A percentile compares a stretch with the other conserved stretches of the same genome.
phyloP scores from a whole-genome alignment of 1,140 invertebrate species.

The Pygmarrhopalites habei region DNA sequence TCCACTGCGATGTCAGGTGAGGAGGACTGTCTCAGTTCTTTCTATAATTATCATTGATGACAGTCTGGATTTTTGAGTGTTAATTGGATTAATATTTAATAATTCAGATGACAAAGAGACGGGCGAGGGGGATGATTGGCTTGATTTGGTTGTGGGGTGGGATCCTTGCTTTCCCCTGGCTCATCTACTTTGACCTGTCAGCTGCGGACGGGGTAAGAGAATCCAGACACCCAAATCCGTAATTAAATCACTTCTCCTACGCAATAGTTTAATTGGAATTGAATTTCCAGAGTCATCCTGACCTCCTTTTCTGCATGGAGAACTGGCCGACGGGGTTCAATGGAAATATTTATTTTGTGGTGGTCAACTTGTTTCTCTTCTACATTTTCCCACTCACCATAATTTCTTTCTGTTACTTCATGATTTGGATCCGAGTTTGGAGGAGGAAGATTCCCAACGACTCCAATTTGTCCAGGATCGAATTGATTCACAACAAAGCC shows the following conservation, averaged over 20 bases:
- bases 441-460: constrained; percentile 38
- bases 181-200: constrained; percentile 49
- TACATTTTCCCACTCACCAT: constrained; percentile 50
- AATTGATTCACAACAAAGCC: constrained; percentile 32
- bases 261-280: no score
- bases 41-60: no score
- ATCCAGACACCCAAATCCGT: no score
- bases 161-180: constrained; percentile 54
- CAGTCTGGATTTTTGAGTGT: no score
- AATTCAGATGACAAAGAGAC: constrained; percentile 50
- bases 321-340: constrained; percentile 45
- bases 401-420: constrained; percentile 52
- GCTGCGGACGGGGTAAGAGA: no score
- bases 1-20: constrained; percentile 50
- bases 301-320: constrained; percentile 47
- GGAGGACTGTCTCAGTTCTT: no score
- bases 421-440: constrained; percentile 49
- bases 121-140: constrained; percentile 46
- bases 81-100: no score
- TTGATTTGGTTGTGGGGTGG: constrained; percentile 53
- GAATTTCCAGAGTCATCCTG: constrained; percentile 43
- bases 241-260: no score
- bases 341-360: constrained; percentile 48
- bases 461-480: constrained; percentile 32
- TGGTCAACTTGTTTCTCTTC: constrained; percentile 54